phyloP scores from a whole-genome alignment of 2,113 vertebrate genomes.

The Archilochus colubris region DNA sequence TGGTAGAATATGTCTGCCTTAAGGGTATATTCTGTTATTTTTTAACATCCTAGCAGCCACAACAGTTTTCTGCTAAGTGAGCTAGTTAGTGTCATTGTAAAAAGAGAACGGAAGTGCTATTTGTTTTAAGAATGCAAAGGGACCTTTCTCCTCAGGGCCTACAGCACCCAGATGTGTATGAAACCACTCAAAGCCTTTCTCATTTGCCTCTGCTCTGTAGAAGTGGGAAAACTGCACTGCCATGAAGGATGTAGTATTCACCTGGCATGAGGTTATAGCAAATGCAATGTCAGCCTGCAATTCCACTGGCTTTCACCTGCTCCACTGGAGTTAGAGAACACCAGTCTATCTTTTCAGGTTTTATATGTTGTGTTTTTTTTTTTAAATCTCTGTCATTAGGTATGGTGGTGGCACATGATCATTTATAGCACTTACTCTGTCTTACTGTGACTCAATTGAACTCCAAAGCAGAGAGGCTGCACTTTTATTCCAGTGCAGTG shows the following conservation, averaged over 20 bases:
- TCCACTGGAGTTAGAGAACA: fast-evolving
- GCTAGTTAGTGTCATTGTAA: not conserved
- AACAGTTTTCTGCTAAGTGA: not conserved
- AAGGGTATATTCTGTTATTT: not conserved
- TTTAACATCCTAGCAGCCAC: not conserved
- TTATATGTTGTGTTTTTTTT: not conserved
- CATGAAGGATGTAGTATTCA: fast-evolving
- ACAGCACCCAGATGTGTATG: not conserved
- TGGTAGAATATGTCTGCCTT: not conserved
- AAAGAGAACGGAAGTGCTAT: not conserved
- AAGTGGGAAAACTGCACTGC: not conserved
- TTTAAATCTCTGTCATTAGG: not conserved
- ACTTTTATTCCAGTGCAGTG: not conserved
- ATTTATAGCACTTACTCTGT: not conserved
- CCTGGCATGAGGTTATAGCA: not conserved
- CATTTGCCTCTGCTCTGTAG: not conserved
- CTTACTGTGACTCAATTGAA: not conserved
- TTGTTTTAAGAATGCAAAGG: not conserved
- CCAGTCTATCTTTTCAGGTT: not conserved
- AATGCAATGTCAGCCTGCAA: not conserved
- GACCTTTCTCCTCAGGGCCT: not conserved
- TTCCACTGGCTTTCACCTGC: not conserved
- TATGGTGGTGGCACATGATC: not conserved
- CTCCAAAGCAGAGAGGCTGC: not conserved
- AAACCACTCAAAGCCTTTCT: not conserved